Base-by-base conservation (phyloP, 2,113 vertebrate species). In the Naja naja region DNA sequence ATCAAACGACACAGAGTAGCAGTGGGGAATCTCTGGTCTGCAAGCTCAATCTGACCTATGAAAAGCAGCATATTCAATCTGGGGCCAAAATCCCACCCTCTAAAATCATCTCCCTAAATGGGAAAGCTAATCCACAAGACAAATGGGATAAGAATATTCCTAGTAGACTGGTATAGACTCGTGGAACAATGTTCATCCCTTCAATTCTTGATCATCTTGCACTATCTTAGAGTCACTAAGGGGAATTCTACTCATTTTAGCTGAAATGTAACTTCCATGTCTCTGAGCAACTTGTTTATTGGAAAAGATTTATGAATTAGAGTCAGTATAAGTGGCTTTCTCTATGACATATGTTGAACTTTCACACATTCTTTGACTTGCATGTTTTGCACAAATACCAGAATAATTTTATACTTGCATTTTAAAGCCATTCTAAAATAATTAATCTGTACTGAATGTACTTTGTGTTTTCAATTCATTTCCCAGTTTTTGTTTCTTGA, bases 381-480 rank as follows among this genome's bases (percentile, higher is more conserved):
- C 27, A 88, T 30, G 10, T 30, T 53, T 81, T 88, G 22, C 88
- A 25, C 34, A 89, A 81, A 34, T 87, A 56, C 22, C 14, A 91
- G 39, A 47, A 47, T 20, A 22, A 5, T 52, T 92, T 88, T 54
- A 30, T 6, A 30, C 23, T 53, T 43, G 60, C 14, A 55, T 69
- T 12, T 81, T 27, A 88, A 88, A 88, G 52, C 3, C 47, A 54
- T 8, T 39, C 4, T 55, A 74, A 74, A 92, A 30, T 74, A 5
- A 54, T 0, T 0, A 0, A 0, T 23, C 60, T 45, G 30, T 22
- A 55, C 60, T 54, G 47, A 74, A 88, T 88, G 60, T 43, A 39
- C 58, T 91, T 85, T 45, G 64, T 89, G 8, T 55, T n/a, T 92
- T 60, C 39, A 96, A 95, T 87, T 88, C 89, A 94, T 93, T 91